Conservation (phyloP, 2,797 vertebrate genomes). For the Pipistrellus pipistrellus region DNA sequence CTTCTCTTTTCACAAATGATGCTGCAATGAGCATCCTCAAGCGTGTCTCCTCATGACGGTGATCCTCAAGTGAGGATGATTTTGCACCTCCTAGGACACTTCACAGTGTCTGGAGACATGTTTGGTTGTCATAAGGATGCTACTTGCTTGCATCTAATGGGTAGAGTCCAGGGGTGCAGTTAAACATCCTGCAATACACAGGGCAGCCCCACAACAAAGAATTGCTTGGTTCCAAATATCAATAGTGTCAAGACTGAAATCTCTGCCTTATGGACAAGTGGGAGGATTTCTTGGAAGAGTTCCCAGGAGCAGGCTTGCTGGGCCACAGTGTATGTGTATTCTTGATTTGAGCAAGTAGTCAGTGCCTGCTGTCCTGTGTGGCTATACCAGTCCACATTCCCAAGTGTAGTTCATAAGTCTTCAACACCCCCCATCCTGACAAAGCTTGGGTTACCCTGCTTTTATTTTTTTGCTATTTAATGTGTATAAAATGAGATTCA, state of each 20-base stretch:
- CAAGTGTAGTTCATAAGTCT: background rate
- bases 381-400: background rate
- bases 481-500: slow-evolving; percentile 9
- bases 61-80: background rate
- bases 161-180: background rate
- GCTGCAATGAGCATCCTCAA: background rate
- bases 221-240: background rate
- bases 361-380: background rate
- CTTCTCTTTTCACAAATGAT: background rate
- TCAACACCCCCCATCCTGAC: background rate
- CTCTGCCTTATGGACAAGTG: background rate
- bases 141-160: background rate
- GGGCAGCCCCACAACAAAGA: background rate
- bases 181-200: background rate
- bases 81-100: background rate
- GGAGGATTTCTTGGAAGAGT: background rate
- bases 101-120: background rate
- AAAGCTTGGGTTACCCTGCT: background rate
- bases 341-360: background rate
- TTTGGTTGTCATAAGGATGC: background rate
- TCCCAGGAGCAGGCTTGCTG: background rate
- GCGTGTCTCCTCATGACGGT: background rate
- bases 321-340: background rate
- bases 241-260: background rate
- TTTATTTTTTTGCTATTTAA: background rate